These are phyloP conservation scores for Papilio gigon DNA, from an alignment of 2,888 invertebrate genomes.

Conservation along the genomic window DNA sequence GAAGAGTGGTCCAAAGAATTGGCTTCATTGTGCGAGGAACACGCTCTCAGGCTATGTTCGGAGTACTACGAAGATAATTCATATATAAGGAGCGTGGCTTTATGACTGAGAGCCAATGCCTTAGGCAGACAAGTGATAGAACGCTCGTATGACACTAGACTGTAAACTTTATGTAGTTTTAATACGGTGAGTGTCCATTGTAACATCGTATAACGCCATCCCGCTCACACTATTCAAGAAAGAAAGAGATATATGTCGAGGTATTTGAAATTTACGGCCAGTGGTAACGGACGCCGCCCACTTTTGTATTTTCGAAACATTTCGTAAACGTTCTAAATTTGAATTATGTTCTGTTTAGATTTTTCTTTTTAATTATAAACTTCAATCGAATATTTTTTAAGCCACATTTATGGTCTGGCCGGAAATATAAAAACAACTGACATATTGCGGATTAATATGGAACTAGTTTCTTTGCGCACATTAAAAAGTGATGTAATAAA, in stretches of 20 bases:
- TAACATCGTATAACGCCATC: neutral
- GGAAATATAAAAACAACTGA: no score
- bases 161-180: conserved; percentile 41
- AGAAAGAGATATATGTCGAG: neutral
- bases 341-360: neutral
- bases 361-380: no score
- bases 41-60: conserved; percentile 84
- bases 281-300: conserved; percentile 30
- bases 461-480: no score
- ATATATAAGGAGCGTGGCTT: conserved; percentile 67
- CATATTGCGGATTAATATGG: no score
- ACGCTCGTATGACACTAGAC: conserved; percentile 43
- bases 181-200: no score
- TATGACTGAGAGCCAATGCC: conserved; percentile 73
- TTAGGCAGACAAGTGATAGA: conserved; percentile 45
- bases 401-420: no score
- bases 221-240: neutral
- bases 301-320: neutral
- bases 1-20: conserved; percentile 98
- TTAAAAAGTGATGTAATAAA: no score
- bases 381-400: no score
- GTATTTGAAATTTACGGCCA: neutral
- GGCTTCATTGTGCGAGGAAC: conserved; percentile 96
- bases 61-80: conserved; percentile 67
- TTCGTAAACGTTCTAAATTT: neutral